Evolutionary conservation across 2,888 invertebrate genomes (phyloP).

Genomic region (Plusia festucae): DNA sequence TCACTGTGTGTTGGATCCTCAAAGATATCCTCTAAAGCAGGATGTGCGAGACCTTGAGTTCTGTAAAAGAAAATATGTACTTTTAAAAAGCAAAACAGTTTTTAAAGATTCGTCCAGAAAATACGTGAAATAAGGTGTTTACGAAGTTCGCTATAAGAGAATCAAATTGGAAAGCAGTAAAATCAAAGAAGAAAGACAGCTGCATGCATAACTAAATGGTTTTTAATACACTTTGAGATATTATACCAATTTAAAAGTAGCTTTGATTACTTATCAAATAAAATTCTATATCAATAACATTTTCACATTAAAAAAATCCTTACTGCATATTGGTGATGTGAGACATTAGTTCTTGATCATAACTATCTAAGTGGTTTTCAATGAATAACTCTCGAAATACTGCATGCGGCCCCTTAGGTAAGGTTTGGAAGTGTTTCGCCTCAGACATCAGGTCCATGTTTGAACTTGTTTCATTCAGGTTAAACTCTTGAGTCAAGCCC

Average conservation of each 20-base stretch:
- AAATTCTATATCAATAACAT: neutral
- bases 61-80: conserved; percentile 44
- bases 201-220: neutral
- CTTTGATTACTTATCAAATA: no score
- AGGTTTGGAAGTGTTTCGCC: conserved; percentile 48
- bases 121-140: no score
- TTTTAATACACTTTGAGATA: no score
- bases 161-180: no score
- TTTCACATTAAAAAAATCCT: conserved; percentile 63
- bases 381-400: conserved; percentile 82
- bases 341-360: conserved; percentile 82
- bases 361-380: conserved; percentile 81
- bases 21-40: conserved; percentile 80
- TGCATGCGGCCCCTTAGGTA: conserved; percentile 82
- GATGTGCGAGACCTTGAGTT: conserved; percentile 74
- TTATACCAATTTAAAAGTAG: no score
- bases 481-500: conserved; percentile 82
- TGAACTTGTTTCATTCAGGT: conserved; percentile 58
- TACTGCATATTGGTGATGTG: conserved; percentile 82
- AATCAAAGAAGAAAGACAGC: no score
- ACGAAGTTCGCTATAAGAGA: no score
- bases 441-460: conserved; percentile 35
- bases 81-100: neutral
- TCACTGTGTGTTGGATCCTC: conserved; percentile 76
- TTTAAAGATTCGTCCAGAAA: no score